Conservation (phyloP, 2,888 invertebrate species). For the Antheraea yamamai region DNA sequence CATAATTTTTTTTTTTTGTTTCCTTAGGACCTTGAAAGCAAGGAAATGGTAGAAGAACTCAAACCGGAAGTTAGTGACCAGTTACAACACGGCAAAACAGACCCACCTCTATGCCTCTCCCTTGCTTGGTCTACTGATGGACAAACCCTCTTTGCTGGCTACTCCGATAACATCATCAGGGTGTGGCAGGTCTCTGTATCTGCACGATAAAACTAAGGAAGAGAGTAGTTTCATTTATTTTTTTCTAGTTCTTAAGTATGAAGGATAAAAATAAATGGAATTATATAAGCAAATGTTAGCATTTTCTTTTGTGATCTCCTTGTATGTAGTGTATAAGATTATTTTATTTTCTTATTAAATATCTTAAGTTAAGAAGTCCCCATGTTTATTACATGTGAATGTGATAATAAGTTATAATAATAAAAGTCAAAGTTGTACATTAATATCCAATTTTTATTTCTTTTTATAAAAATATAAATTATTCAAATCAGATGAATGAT, state of each 20-base stretch:
- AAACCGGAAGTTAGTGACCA: constrained; percentile 95
- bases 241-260: constrained; percentile 51
- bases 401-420: constrained; percentile 2
- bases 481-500: neutral
- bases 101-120: constrained; percentile 97
- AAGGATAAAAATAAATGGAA: constrained; percentile 80
- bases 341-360: neutral
- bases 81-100: constrained; percentile 89
- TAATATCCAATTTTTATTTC: constrained; percentile 1
- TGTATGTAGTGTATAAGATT: constrained; percentile 35
- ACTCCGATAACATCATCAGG: constrained; percentile 98
- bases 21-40: constrained; percentile 96
- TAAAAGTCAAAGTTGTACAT: neutral
- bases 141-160: constrained; percentile 99
- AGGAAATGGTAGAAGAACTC: constrained; percentile 99
- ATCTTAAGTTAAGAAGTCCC: neutral
- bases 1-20: constrained; percentile 23
- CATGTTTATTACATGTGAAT: constrained; percentile 1
- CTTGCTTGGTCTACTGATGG: constrained; percentile 99
- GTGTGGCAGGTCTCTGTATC: constrained; percentile 98
- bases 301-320: constrained; percentile 69
- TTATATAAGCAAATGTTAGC: constrained; percentile 54
- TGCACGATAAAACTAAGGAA: constrained; percentile 83
- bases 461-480: constrained; percentile 7
- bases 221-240: constrained; percentile 74